Evolutionary conservation across 1,140 invertebrate species (phyloP).

Genomic region (Papilio polytes): DNA sequence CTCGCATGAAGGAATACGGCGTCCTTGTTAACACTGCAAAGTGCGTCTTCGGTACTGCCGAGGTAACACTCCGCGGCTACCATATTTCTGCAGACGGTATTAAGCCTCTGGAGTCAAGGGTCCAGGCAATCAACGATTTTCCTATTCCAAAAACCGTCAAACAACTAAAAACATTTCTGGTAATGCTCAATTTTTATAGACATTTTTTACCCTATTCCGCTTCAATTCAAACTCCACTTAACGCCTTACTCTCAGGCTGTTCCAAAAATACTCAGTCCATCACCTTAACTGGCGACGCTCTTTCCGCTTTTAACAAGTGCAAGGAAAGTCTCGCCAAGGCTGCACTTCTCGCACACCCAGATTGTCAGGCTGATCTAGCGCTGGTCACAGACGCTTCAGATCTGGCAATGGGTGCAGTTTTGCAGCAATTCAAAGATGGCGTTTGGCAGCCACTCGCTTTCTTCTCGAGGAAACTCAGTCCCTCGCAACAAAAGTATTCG

Average conservation of each 20-base stretch:
- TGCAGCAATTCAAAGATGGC: background rate
- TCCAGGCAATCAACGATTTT: background rate
- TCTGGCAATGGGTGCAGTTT: background rate
- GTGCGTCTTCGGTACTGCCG: background rate
- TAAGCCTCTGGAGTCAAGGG: background rate
- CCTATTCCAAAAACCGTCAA: background rate
- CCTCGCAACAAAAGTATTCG: background rate
- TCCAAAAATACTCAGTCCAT: background rate
- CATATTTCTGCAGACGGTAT: background rate
- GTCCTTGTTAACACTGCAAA: constrained; percentile 2
- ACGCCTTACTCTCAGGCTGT: background rate
- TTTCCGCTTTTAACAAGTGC: background rate
- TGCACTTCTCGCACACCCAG: background rate
- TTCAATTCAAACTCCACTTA: background rate
- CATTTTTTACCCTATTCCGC: background rate
- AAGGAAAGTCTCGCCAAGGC: background rate
- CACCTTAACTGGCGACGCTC: background rate
- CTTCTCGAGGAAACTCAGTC: background rate
- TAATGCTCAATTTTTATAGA: constrained; percentile 22
- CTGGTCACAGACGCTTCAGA: background rate
- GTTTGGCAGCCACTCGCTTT: background rate
- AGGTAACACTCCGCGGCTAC: background rate
- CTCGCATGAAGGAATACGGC: background rate
- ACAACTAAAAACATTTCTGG: background rate
- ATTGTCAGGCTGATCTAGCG: background rate